Percentiles rank a stretch among this genome's conserved stretches.
Conservation (phyloP, 2,888 invertebrate genomes). For the Hypomecis punctinalis region DNA sequence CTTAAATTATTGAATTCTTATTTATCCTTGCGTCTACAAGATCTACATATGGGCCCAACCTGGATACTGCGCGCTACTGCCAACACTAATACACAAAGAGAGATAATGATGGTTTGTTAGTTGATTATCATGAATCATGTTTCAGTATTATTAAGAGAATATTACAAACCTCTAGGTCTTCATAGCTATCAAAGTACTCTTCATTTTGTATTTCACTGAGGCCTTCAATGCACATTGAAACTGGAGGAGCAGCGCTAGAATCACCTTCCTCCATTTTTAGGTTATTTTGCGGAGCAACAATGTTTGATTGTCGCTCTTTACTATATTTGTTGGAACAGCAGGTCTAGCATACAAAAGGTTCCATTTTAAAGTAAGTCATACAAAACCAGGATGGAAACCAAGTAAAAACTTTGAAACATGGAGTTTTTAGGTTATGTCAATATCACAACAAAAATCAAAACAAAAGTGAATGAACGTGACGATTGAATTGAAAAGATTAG, state of each 20-base stretch:
- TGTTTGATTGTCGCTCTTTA: too few species aligned
- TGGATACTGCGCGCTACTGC: too few species aligned
- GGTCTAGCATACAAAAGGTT: too few species aligned
- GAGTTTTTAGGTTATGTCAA: neutral
- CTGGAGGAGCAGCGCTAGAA: neutral
- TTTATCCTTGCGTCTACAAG: too few species aligned
- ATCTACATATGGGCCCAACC: too few species aligned
- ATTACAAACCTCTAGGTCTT: slow-evolving; percentile 88
- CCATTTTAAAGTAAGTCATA: too few species aligned
- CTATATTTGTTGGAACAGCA: too few species aligned
- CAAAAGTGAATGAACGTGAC: neutral
- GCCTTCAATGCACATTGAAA: neutral
- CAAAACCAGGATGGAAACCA: neutral
- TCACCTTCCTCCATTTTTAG: slow-evolving; percentile 11
- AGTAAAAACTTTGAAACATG: neutral
- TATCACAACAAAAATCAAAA: neutral
- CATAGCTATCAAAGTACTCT: slow-evolving; percentile 89
- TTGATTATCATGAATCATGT: neutral
- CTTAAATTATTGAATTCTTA: too few species aligned
- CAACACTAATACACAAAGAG: too few species aligned
- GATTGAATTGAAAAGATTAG: neutral
- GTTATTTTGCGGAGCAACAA: neutral
- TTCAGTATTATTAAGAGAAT: neutral
- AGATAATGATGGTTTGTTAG: too few species aligned
- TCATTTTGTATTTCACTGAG: slow-evolving; percentile 42